Evolutionary conservation across 2,888 invertebrate genomes (phyloP).

Genomic region (Tanypteryx hageni): DNA sequence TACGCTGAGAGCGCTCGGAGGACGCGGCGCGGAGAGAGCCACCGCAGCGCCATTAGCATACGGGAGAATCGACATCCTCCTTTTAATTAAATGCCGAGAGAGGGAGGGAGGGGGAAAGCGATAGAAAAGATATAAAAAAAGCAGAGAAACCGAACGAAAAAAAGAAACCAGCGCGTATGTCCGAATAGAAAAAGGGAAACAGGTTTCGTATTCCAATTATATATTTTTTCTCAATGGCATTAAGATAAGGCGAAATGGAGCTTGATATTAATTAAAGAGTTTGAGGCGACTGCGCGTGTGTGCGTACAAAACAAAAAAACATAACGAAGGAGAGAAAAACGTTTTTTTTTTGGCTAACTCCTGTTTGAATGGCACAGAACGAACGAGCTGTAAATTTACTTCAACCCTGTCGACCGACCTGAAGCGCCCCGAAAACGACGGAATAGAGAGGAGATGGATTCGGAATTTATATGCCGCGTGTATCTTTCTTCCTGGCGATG

Average conservation of each 20-base stretch:
- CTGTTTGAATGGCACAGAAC: too few relatives aligned
- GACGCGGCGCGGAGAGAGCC: not conserved
- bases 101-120: not conserved
- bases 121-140: not conserved
- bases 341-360: too few relatives aligned
- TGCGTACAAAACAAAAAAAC: too few relatives aligned
- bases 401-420: too few relatives aligned
- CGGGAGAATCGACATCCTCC: not conserved
- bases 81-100: constrained; percentile 32
- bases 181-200: not conserved
- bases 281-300: not conserved
- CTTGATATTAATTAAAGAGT: not conserved
- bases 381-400: too few relatives aligned
- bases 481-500: too few relatives aligned
- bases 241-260: constrained; percentile 12
- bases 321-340: too few relatives aligned
- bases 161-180: not conserved
- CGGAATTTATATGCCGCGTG: too few relatives aligned
- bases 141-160: not conserved
- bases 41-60: constrained; percentile 17
- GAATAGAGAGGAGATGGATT: too few relatives aligned
- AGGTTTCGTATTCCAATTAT: constrained; percentile 19
- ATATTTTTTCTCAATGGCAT: constrained; percentile 1
- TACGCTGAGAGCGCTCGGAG: not conserved
- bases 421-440: too few relatives aligned